Conservation (phyloP, 2,888 invertebrate genomes). For the Isoperla grammatica region DNA sequence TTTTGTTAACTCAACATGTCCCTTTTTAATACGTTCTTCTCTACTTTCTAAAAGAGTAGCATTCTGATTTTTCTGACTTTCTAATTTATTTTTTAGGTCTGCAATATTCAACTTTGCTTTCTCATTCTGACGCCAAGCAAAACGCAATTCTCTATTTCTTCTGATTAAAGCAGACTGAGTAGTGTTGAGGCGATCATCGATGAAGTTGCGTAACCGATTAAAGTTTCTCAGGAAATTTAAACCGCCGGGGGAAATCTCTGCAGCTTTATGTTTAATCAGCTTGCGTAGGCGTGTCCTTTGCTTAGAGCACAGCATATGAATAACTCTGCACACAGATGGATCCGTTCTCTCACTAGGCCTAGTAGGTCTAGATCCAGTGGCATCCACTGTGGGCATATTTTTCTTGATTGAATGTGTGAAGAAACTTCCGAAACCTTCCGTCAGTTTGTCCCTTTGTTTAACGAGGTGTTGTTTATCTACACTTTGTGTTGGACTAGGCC, state of each 20-base stretch:
- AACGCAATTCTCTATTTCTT: background rate
- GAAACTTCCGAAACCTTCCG: no score
- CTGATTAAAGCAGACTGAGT: background rate
- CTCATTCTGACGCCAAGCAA: background rate
- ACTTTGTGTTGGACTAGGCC: no score
- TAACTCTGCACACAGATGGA: background rate
- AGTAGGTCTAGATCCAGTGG: no score
- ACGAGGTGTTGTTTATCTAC: no score
- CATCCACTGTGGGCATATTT: no score
- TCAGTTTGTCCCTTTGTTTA: no score
- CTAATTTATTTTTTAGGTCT: background rate
- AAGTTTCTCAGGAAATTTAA: background rate
- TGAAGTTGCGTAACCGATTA: background rate
- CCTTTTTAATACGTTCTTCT: background rate
- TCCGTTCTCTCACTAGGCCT: no score
- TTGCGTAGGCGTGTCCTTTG: no score
- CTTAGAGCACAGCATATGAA: background rate
- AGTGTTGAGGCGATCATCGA: background rate
- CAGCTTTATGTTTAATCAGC: no score
- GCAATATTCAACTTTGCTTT: background rate
- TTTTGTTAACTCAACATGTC: background rate
- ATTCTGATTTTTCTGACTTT: background rate
- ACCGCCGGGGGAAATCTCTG: background rate
- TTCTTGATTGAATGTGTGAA: background rate
- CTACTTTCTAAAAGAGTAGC: background rate